Conservation (phyloP, 1,140 invertebrate species). For the Danaus melanippus region DNA sequence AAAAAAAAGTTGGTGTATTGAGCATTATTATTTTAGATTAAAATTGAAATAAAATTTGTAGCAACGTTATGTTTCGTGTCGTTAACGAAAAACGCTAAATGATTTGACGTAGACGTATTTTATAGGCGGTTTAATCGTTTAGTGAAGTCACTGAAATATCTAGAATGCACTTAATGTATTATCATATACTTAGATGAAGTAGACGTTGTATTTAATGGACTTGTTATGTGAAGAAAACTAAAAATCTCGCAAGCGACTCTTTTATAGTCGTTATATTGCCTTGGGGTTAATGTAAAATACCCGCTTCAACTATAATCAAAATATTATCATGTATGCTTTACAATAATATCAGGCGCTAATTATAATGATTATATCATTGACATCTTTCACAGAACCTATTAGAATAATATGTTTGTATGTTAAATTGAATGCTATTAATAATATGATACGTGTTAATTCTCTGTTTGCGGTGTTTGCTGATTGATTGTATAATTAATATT, state of each 20-base stretch:
- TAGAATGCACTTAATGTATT: conserved; percentile 54
- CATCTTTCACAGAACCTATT: conserved; percentile 8
- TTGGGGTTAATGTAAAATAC: conserved; percentile 15
- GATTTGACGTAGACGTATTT: conserved; percentile 3
- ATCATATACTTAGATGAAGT: conserved; percentile 28
- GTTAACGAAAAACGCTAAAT: too few species aligned
- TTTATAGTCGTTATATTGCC: conserved; percentile 10
- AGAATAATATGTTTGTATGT: conserved; percentile 11
- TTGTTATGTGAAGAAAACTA: conserved; percentile 4
- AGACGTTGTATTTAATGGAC: conserved; percentile 22
- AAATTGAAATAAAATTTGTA: too few species aligned
- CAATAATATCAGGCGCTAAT: conserved; percentile 5
- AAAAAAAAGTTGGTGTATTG: too few species aligned
- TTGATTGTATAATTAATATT: conserved; percentile 16
- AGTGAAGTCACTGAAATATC: conserved; percentile 45
- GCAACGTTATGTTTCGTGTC: too few species aligned
- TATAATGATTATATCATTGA: conserved; percentile 5
- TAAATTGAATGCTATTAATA: conserved; percentile 18
- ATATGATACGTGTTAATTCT: conserved; percentile 33
- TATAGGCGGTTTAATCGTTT: conserved; percentile 37
- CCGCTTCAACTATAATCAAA: conserved; percentile 9
- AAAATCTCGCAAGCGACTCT: conserved; percentile 2
- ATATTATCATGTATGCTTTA: background rate
- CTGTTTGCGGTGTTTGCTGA: conserved; percentile 29
- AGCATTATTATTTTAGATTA: too few species aligned